phyloP scores from a whole-genome alignment of 1,140 invertebrate genomes.

The Ostrea edulis region DNA sequence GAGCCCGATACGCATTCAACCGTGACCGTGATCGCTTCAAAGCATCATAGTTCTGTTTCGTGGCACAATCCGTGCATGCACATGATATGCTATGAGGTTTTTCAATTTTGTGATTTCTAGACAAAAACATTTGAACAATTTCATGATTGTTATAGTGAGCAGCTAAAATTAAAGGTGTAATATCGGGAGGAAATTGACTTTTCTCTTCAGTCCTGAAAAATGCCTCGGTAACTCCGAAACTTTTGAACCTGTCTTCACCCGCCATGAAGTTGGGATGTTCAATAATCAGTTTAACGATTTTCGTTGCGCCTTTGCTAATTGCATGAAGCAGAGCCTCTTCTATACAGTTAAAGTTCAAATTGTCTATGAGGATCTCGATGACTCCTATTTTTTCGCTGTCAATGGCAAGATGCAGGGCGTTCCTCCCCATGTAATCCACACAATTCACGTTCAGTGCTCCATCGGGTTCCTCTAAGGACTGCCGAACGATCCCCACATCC shows the following conservation, averaged over 20 bases:
- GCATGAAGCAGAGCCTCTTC: slow-evolving; percentile 78
- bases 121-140: slow-evolving; percentile 79
- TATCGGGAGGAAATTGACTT: slow-evolving; percentile 76
- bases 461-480: slow-evolving; percentile 73
- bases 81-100: slow-evolving; percentile 84
- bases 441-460: slow-evolving; percentile 76
- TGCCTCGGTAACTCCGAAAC: slow-evolving; percentile 73
- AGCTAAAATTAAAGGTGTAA: slow-evolving; percentile 78
- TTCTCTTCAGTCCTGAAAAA: slow-evolving; percentile 76
- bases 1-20: slow-evolving; percentile 78
- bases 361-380: slow-evolving; percentile 75
- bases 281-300: slow-evolving; percentile 78
- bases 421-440: slow-evolving; percentile 77
- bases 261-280: slow-evolving; percentile 78
- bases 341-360: slow-evolving; percentile 75
- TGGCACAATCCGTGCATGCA: slow-evolving; percentile 82
- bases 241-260: slow-evolving; percentile 75
- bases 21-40: slow-evolving; percentile 76
- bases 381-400: slow-evolving; percentile 77
- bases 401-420: slow-evolving; percentile 77
- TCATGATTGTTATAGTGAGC: slow-evolving; percentile 79
- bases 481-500: slow-evolving; percentile 74
- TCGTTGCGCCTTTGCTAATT: slow-evolving; percentile 78
- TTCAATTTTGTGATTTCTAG: slow-evolving; percentile 77
- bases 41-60: slow-evolving; percentile 79